Percentiles rank a stretch among this genome's conserved stretches.
phyloP scores from a whole-genome alignment of 2,797 vertebrate species.

The Neoniphon sammara region DNA sequence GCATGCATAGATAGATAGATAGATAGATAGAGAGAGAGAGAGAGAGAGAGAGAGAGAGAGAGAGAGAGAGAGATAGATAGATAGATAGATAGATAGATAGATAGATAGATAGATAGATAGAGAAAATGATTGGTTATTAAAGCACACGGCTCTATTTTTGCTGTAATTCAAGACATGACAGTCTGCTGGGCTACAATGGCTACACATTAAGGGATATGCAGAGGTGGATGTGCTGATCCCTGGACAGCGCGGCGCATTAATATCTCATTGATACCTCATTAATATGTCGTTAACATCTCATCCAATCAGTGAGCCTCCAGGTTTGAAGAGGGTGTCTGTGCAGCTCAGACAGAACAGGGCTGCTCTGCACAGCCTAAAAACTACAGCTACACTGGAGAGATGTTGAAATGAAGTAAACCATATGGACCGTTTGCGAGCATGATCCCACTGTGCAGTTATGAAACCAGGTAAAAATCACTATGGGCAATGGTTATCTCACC shows the following conservation, averaged over 20 bases:
- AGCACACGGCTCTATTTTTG: neutral
- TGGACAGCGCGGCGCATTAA: slow-evolving; percentile 18
- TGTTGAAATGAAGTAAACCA: neutral
- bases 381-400: neutral
- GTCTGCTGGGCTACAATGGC: neutral
- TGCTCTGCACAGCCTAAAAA: neutral
- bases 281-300: slow-evolving; percentile 31
- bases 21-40: slow-evolving; percentile 5
- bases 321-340: neutral
- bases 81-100: neutral
- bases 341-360: neutral
- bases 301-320: slow-evolving; percentile 23
- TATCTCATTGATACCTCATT: slow-evolving; percentile 33
- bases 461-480: slow-evolving; percentile 19
- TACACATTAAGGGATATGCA: neutral
- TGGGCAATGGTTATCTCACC: slow-evolving; percentile 20
- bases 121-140: neutral
- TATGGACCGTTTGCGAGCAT: neutral
- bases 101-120: neutral
- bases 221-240: neutral
- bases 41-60: neutral
- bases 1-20: slow-evolving; percentile 1
- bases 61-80: slow-evolving; percentile 10
- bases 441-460: neutral
- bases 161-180: neutral